These are phyloP conservation scores for Drosophila cognata DNA, from an alignment of 2,888 invertebrate species.

Conservation along the genomic window DNA sequence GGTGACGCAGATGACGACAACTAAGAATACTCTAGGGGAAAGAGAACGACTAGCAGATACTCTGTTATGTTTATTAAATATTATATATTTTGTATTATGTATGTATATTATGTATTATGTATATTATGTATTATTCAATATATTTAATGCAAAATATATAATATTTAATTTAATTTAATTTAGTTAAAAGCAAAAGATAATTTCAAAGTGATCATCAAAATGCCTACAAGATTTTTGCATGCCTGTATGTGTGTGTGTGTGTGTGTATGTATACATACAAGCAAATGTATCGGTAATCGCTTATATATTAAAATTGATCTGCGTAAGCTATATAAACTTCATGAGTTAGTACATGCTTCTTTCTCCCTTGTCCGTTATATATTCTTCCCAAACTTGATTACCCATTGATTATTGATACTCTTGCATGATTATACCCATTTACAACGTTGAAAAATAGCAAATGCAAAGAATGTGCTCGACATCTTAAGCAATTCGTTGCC, in stretches of 20 bases:
- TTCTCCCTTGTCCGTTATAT: not conserved
- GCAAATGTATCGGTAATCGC: no score
- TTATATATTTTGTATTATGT: not conserved
- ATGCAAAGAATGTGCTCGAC: not conserved
- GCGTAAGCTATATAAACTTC: no score
- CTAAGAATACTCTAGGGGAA: not conserved
- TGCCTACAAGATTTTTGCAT: not conserved
- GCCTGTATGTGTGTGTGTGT: not conserved
- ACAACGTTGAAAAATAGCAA: not conserved
- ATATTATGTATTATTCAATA: not conserved
- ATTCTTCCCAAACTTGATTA: not conserved
- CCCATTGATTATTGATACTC: not conserved
- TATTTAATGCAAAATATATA: no score
- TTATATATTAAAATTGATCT: no score
- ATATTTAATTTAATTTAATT: no score
- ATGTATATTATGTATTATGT: not conserved
- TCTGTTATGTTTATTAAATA: not conserved
- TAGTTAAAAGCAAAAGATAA: not conserved
- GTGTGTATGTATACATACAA: not conserved
- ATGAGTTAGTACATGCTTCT: not conserved
- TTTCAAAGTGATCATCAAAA: no score
- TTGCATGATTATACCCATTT: not conserved
- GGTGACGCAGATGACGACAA: not conserved
- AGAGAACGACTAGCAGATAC: not conserved
- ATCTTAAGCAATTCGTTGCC: not conserved